These are phyloP conservation scores for Ormia ochracea DNA, from an alignment of 2,888 invertebrate species.

Conservation along the genomic window DNA sequence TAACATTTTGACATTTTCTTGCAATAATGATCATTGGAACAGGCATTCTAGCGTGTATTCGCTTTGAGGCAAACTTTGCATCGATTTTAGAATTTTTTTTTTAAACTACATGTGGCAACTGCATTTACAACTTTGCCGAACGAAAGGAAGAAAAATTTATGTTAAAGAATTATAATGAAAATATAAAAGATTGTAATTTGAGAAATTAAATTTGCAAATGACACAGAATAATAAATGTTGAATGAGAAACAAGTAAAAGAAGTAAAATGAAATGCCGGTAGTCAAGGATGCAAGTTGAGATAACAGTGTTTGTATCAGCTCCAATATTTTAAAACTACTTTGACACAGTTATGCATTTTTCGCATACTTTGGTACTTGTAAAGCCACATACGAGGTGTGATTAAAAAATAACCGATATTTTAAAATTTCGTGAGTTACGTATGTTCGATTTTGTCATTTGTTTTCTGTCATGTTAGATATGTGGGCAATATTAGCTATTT, in stretches of 20 bases:
- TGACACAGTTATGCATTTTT: background rate
- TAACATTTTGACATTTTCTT: too few species aligned
- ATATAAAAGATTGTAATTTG: constrained; percentile 35
- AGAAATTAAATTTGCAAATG: constrained; percentile 49
- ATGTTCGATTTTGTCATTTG: too few species aligned
- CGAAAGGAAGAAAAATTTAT: constrained; percentile 18
- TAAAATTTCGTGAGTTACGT: too few species aligned
- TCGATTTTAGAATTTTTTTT: too few species aligned
- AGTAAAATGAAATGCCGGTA: background rate
- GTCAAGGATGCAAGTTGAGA: constrained; percentile 1
- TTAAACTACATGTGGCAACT: constrained; percentile 3
- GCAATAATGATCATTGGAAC: too few species aligned
- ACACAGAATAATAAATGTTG: constrained; percentile 15
- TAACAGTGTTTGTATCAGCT: constrained; percentile 3
- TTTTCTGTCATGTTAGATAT: too few species aligned
- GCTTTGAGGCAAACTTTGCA: too few species aligned
- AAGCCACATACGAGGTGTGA: too few species aligned
- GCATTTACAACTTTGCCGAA: background rate
- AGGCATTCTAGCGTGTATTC: too few species aligned
- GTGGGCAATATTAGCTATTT: too few species aligned
- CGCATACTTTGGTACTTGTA: background rate
- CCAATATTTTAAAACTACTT: background rate
- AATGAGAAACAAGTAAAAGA: background rate
- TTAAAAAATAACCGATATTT: too few species aligned
- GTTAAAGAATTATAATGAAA: constrained; percentile 32